Conservation (phyloP, 2,113 vertebrate genomes). For the Poeciliopsis turrubarensis region DNA sequence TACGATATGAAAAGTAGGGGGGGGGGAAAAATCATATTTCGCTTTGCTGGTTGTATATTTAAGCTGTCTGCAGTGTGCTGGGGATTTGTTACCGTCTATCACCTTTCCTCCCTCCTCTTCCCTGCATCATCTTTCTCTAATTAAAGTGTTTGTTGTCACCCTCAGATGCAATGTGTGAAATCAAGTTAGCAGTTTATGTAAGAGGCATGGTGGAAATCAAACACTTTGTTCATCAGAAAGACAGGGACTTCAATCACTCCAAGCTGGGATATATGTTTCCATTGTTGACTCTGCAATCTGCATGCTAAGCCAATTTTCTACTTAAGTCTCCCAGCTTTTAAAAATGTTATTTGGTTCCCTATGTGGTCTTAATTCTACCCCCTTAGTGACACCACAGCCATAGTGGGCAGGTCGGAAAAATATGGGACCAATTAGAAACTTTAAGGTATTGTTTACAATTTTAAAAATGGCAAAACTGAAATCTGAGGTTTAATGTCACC, state of each 20-base stretch:
- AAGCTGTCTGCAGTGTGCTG: slow-evolving; percentile 57
- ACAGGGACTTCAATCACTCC: slow-evolving; percentile 85
- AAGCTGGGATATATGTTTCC: slow-evolving; percentile 83
- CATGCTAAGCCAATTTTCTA: slow-evolving; percentile 95
- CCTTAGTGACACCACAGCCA: slow-evolving; percentile 70
- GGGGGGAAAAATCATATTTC: slow-evolving; percentile 41
- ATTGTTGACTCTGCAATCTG: slow-evolving; percentile 86
- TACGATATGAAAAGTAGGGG: slow-evolving; percentile 59
- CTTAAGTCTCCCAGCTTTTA: slow-evolving; percentile 85
- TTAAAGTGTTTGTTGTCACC: slow-evolving; percentile 85
- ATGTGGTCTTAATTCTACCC: slow-evolving; percentile 85
- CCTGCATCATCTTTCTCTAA: slow-evolving; percentile 77
- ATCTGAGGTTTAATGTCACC: slow-evolving; percentile 20
- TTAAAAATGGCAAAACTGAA: slow-evolving; percentile 13
- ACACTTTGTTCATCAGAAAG: slow-evolving; percentile 81
- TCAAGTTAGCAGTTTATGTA: slow-evolving; percentile 85
- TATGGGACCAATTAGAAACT: slow-evolving; percentile 79
- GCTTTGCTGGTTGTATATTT: slow-evolving; percentile 61
- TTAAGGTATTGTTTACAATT: slow-evolving; percentile 56
- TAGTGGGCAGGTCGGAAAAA: slow-evolving; percentile 60
- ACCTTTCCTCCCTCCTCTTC: slow-evolving; percentile 55
- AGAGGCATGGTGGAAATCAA: slow-evolving; percentile 84
- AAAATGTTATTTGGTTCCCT: slow-evolving; percentile 82
- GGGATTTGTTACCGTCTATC: slow-evolving; percentile 72
- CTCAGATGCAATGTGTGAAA: slow-evolving; percentile 84